Conservation (phyloP, 2,888 invertebrate genomes). For the Strigamia crassipes region DNA sequence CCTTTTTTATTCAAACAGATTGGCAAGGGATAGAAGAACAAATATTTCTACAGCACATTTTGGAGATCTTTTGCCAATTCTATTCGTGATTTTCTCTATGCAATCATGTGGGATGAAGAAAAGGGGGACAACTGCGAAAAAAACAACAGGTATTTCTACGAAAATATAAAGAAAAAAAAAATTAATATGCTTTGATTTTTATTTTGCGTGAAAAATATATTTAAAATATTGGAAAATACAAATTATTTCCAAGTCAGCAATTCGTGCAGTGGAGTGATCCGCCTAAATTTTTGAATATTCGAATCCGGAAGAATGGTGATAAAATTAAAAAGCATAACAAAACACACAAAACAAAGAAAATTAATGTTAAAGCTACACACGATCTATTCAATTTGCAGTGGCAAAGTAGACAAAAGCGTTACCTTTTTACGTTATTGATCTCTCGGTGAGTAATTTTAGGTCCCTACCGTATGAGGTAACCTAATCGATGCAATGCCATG, state of each 20-base stretch:
- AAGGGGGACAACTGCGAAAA: conserved; percentile 18
- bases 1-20: conserved; percentile 8
- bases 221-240: not conserved
- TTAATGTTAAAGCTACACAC: not conserved
- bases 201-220: not conserved
- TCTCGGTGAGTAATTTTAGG: not conserved
- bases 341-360: not conserved
- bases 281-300: not conserved
- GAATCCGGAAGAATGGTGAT: not conserved
- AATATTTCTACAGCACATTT: not conserved
- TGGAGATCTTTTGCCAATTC: not conserved
- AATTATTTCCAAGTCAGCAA: not conserved
- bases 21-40: not conserved
- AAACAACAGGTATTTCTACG: not conserved
- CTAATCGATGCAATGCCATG: not conserved
- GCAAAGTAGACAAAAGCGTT: not conserved
- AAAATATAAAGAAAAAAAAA: not conserved
- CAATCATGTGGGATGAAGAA: conserved; percentile 31
- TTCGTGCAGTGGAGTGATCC: not conserved
- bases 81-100: not conserved
- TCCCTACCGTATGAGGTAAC: not conserved
- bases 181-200: not conserved
- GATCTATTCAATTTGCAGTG: not conserved
- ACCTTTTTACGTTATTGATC: conserved; percentile 14
- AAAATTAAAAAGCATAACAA: no score